Base-by-base conservation (phyloP, 2,797 vertebrate species). In the Petrocephalus schoutedeni region DNA sequence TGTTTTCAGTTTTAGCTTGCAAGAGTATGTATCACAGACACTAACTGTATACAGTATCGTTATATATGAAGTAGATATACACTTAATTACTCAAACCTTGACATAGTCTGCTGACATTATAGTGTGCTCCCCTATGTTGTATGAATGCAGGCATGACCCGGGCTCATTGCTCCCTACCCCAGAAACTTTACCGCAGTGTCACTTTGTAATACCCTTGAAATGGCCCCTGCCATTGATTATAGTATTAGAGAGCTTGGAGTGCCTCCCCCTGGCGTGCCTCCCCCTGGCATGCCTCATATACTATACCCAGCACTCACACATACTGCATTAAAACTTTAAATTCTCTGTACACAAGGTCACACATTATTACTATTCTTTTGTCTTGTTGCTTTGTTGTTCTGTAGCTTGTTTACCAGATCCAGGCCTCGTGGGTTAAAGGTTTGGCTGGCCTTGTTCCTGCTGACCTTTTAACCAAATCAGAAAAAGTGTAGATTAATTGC, bases 141-240 rank as follows among this genome's bases (percentile, higher is more conserved):
- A 41, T 57, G 54, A 86, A 36, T 8, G 14, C 54, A 86, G 28
- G 54, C 14, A 8, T 36, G 8, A 57, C 32, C n/a, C 3, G 0
- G 19, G 8, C 28, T 19, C 57, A n/a, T 19, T 14, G 1, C 19
- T 64, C 7, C 61, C 19, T 45, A 7, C 0, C 3, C 32, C 21
- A 49, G 32, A 59, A n/a, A 51, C 36, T 8, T 6, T 21, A 84
- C 16, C 54, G 1, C 51, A 64, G 87, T n/a, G 36, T 51, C 74
- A 83, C 54, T 53, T 19, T 53, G 6, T 51, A 28, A 10, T 88
- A 58, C 77, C 87, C 87, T 88, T 83, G 87, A 61, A 58, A 10
- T 19, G 54, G 49, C 54, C 71, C 71, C 71, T 0, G 14, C 6
- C 71, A 77, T 21, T 88, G 77, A 64, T 64, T 88, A 53, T 21